phyloP scores from a whole-genome alignment of 2,797 vertebrate species.

The Arrhamphus sclerolepis region DNA sequence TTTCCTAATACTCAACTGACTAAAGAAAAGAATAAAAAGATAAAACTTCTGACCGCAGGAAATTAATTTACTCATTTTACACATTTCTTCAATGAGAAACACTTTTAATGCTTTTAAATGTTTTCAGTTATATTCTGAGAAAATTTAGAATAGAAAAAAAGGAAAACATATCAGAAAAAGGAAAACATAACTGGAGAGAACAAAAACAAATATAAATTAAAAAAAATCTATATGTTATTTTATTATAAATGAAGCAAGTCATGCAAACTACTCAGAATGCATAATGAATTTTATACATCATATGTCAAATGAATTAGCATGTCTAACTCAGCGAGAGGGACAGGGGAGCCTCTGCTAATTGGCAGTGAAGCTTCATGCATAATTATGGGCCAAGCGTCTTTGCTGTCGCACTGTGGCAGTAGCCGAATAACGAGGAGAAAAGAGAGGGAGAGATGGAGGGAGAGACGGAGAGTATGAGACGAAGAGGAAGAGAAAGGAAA shows the following conservation, averaged over 20 bases:
- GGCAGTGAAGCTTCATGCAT: conserved; percentile 85
- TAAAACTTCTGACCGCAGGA: conserved; percentile 11
- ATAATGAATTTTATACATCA: conserved; percentile 88
- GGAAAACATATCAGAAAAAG: conserved; percentile 27
- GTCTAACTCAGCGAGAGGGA: conserved; percentile 85
- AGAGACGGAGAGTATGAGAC: conserved; percentile 36
- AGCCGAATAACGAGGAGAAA: conserved; percentile 78
- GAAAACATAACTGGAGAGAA: conserved; percentile 12
- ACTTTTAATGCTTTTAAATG: conserved; percentile 20
- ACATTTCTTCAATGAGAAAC: conserved; percentile 20
- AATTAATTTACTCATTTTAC: conserved; percentile 30
- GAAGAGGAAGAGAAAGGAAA: conserved; percentile 57
- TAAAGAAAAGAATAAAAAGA: conserved; percentile 14
- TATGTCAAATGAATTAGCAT: conserved; percentile 87
- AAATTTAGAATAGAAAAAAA: not conserved
- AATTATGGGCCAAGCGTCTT: conserved; percentile 84
- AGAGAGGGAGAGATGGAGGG: conserved; percentile 52
- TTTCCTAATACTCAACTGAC: not conserved
- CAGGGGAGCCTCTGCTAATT: conserved; percentile 86
- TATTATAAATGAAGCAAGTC: conserved; percentile 82
- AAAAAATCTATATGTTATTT: conserved; percentile 69
- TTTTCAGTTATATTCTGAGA: conserved; percentile 10
- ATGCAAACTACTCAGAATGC: conserved; percentile 86
- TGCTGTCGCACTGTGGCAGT: conserved; percentile 77
- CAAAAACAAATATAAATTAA: conserved; percentile 52